Conservation (phyloP, 1,140 invertebrate genomes). For the Drosophila neocordata region DNA sequence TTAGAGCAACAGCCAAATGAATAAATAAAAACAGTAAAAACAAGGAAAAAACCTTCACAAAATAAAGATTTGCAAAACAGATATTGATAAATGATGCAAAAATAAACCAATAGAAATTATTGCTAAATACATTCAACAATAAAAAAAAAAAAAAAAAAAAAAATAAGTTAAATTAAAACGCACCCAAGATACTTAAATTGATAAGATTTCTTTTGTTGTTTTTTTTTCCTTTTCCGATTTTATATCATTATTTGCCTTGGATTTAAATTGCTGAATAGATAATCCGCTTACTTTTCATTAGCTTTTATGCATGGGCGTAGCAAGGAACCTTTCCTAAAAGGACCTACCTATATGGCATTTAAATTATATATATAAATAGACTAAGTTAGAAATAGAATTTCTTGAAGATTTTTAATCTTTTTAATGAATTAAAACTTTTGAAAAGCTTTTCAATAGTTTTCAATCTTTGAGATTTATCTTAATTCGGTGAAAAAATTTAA, state of each 20-base stretch:
- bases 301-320: slow-evolving; percentile 3
- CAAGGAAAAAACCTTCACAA: background rate
- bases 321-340: background rate
- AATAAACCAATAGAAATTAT: background rate
- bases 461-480: no score
- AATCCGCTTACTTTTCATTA: background rate
- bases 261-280: background rate
- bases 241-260: background rate
- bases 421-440: no score
- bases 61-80: slow-evolving; percentile 3
- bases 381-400: no score
- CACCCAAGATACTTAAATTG: slow-evolving; percentile 3
- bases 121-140: background rate
- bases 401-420: no score
- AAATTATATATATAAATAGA: no score
- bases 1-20: slow-evolving; percentile 4
- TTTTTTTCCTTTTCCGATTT: background rate
- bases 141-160: background rate
- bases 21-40: background rate
- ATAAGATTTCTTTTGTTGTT: background rate
- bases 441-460: no score
- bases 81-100: slow-evolving; percentile 7
- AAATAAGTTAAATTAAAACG: background rate
- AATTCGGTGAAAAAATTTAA: no score
- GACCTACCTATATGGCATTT: no score